Conservation (phyloP, 1,140 invertebrate species). For the Drosophila kohkoa region DNA sequence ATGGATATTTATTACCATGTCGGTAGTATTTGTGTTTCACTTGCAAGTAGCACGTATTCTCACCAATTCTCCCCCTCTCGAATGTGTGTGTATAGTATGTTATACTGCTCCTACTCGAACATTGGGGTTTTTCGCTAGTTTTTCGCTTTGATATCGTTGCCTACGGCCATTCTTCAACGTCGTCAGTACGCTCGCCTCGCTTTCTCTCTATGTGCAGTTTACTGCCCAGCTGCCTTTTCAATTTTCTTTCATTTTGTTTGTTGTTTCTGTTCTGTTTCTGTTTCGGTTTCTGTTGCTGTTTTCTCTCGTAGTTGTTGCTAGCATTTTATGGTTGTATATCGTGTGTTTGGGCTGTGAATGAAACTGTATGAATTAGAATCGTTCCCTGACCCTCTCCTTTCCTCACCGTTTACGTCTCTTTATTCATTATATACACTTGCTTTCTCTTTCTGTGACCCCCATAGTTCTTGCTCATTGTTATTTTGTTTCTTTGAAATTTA, state of each 20-base stretch:
- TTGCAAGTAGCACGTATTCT: conserved; percentile 59
- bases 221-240: conserved; percentile 40
- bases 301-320: conserved; percentile 1
- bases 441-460: conserved; percentile 16
- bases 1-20: conserved; percentile 81
- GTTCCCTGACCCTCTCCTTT: background rate
- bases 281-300: background rate
- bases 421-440: conserved; percentile 10
- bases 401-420: background rate
- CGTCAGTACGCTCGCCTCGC: background rate
- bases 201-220: conserved; percentile 16
- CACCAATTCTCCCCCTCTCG: conserved; percentile 8
- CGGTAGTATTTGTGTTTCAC: conserved; percentile 71
- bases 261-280: conserved; percentile 5
- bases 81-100: no score
- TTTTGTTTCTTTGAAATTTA: conserved; percentile 21
- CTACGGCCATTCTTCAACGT: conserved; percentile 54
- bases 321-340: conserved; percentile 24
- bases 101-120: conserved; percentile 1
- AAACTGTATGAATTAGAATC: conserved; percentile 51
- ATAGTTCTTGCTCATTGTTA: background rate
- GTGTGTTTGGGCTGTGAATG: conserved; percentile 55
- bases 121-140: conserved; percentile 29
- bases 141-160: conserved; percentile 67
- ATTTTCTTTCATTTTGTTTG: conserved; percentile 38